Evolutionary conservation across 2,888 invertebrate genomes (phyloP).

Genomic region (Cheilosia soror): DNA sequence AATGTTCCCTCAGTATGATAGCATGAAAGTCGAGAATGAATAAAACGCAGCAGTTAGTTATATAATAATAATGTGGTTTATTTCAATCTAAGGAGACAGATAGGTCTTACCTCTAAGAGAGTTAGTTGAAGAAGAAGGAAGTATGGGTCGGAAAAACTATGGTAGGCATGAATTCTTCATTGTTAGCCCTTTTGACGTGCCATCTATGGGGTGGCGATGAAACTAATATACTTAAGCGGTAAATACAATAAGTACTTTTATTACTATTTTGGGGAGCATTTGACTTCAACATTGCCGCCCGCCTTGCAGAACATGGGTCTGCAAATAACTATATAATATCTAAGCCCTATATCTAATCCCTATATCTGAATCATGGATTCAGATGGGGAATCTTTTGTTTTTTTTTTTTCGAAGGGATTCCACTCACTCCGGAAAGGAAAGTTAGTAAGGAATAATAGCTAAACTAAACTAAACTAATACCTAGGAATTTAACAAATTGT

Average conservation of each 20-base stretch:
- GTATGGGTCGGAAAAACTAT: too few relatives aligned
- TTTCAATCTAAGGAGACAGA: too few relatives aligned
- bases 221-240: too few relatives aligned
- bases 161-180: too few relatives aligned
- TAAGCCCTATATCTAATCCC: neutral
- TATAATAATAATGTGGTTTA: neutral
- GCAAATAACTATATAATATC: neutral
- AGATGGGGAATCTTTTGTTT: conserved; percentile 16
- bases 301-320: neutral
- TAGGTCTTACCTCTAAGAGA: too few relatives aligned
- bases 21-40: neutral
- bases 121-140: too few relatives aligned
- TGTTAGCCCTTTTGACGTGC: too few relatives aligned
- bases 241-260: too few relatives aligned
- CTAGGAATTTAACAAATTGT: neutral
- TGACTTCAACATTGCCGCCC: neutral
- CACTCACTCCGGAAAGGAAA: conserved; percentile 23
- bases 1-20: neutral
- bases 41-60: neutral
- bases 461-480: neutral
- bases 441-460: conserved; percentile 10
- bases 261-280: neutral
- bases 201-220: too few relatives aligned
- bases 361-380: neutral
- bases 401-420: conserved; percentile 30